Base-by-base conservation (phyloP, 2,113 vertebrate species). In the Gopherus flavomarginatus region DNA sequence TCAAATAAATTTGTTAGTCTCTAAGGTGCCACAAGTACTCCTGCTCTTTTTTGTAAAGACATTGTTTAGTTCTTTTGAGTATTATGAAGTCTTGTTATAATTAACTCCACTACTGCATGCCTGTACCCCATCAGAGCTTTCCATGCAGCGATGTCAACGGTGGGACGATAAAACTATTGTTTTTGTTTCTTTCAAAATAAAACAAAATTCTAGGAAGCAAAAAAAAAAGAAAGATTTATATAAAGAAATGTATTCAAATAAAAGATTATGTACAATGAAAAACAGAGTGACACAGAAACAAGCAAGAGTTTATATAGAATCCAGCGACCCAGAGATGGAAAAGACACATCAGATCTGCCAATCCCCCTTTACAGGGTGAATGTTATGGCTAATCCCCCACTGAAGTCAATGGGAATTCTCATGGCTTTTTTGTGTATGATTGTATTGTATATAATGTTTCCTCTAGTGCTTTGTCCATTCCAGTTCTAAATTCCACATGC, bases 81-180 rank as follows among this genome's bases (percentile, higher is more conserved):
- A 83, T 75, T 88, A 91, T 86, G 86, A 90, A 85, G 54, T 59
- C 77, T 91, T 92, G 54, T 52, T 65, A 81, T 29, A 59, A 92
- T 54, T 81, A 87, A 49, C n/a, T 85, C 5, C 54, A 84, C 77
- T 89, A 93, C 90, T 90, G 65, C 53, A 59, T 79, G 42, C 83
- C 83, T 22, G 3, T 84, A 91, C 52, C 49, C 92, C 14, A 14
- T 47, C 7, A 78, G 42, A 47, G 24, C 11, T 78, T 77, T 47
- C 22, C 38, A 78, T 26, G 42, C 26, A 47, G 24, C 69, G 62
- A 86, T 92, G 91, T 95, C 84, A 57, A 88, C 84, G 54, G n/a
- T 81, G 9, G 0, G 0, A 88, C 42, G 29, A 90, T 54, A 0
- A 0, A 94, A 50, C 44, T 94, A 90, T 42, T 85, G 53, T 92